These are phyloP conservation scores for Cosmia trapezina DNA, from an alignment of 2,888 invertebrate genomes.

Conservation along the genomic window DNA sequence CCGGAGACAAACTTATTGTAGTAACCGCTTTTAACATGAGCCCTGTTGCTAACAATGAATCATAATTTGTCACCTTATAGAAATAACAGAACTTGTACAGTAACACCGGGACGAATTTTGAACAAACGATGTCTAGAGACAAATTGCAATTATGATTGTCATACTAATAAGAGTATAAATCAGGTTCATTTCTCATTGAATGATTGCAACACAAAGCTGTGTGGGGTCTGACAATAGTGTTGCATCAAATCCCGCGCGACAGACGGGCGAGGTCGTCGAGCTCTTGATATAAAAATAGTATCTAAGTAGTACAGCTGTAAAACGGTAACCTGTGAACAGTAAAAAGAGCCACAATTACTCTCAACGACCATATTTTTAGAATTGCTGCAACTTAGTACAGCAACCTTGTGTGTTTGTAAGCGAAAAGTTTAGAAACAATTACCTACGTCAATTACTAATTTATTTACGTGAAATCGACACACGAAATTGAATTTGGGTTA, in stretches of 20 bases:
- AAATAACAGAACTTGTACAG: constrained; percentile 57
- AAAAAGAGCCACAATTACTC: constrained; percentile 59
- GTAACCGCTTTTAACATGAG: constrained; percentile 73
- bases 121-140: constrained; percentile 39
- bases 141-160: constrained; percentile 39
- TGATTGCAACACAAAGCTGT: constrained; percentile 73
- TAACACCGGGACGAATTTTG: constrained; percentile 58
- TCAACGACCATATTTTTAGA: constrained; percentile 62
- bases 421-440: constrained; percentile 59
- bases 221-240: constrained; percentile 77
- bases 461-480: constrained; percentile 52
- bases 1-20: constrained; percentile 77
- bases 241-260: constrained; percentile 78
- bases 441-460: constrained; percentile 42
- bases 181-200: constrained; percentile 67
- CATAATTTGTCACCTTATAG: constrained; percentile 70
- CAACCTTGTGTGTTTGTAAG: constrained; percentile 56
- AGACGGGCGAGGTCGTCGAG: constrained; percentile 77
- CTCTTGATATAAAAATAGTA: constrained; percentile 71
- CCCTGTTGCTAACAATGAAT: constrained; percentile 74
- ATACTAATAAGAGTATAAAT: constrained; percentile 59
- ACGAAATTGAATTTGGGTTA: constrained; percentile 46
- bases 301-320: constrained; percentile 65
- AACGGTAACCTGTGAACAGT: constrained; percentile 64
- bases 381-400: constrained; percentile 51